Base-by-base conservation (phyloP, 2,797 vertebrate genomes). In the Telmatherina bonti region DNA sequence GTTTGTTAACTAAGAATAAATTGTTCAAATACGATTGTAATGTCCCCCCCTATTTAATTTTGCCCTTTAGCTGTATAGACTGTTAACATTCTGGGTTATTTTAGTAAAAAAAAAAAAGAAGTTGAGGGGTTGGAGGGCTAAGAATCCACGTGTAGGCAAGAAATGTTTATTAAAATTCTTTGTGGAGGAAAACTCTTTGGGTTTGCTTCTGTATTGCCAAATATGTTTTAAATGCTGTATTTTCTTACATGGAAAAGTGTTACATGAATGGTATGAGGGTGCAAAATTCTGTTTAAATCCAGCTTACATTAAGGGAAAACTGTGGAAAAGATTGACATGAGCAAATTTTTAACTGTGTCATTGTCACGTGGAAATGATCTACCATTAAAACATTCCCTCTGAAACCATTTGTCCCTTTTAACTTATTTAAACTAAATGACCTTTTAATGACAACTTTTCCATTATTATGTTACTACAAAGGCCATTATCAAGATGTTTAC, bases 321-420 rank as follows among this genome's bases (percentile, higher is more conserved):
- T 74, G 88, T 86, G 84, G 84, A 81, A 78, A 86, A 86, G 82
- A 78, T 85, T 87, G 85, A 92, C 88, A 83, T 86, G 85, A 86
- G 87, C 91, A 90, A 88, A 85, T 92, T 92, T 89, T 85, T 85
- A 90, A 91, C 82, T 85, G 84, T 93, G 91, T 93, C 85, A 90
- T 90, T 93, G 92, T 94, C 88, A 87, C 92, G 91, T 94, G 90
- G 91, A 94, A 93, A 90, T 91, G 90, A 91, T 92, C 90, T 89
- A 93, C 88, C 94, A 95, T 95, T 95, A 95, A 95, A 95, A 94
- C 94, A 95, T 95, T 95, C 93, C 93, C 92, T 93, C 92, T 93
- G 88, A 94, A 89, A 80, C 62, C 2, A 67, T 47, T 62, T 83
- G 63, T 76, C 74, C 77, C 55, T 62, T 81, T 61, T n/a, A 67